phyloP scores from a whole-genome alignment of 2,113 vertebrate species.

The Cyprinodon tularosa region DNA sequence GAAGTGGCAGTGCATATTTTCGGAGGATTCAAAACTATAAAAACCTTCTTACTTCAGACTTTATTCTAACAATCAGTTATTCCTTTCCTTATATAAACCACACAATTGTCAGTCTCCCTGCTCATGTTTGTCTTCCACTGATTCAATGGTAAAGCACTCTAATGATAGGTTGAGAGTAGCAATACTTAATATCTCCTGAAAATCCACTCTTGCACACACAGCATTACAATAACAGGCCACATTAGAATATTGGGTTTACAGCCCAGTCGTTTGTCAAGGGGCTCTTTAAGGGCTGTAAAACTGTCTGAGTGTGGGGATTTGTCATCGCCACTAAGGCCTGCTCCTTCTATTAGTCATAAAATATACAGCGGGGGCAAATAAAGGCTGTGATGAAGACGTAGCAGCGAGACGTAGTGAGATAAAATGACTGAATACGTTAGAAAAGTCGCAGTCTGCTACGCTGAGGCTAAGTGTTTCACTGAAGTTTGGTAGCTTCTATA shows the following conservation, averaged over 20 bases:
- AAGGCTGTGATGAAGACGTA: conserved; percentile 76
- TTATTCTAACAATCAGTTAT: neutral
- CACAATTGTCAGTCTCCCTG: conserved; percentile 3
- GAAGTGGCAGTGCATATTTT: neutral
- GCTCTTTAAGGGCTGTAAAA: conserved; percentile 96
- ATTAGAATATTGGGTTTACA: conserved; percentile 92
- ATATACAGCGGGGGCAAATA: conserved; percentile 84
- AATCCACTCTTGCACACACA: conserved; percentile 55
- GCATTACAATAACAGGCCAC: conserved; percentile 85
- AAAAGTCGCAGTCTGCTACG: conserved; percentile 25
- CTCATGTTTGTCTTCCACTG: conserved; percentile 14
- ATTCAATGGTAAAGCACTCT: conserved; percentile 71
- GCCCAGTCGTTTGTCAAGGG: conserved; percentile 82
- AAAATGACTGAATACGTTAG: conserved; percentile 10
- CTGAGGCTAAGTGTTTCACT: conserved; percentile 33
- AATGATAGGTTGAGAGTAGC: conserved; percentile 87
- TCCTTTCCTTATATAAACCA: conserved; percentile 24
- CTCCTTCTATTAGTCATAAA: conserved; percentile 92
- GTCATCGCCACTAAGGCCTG: conserved; percentile 87
- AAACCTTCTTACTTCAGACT: neutral
- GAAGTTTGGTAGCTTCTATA: conserved; percentile 36
- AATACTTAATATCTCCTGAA: conserved; percentile 86
- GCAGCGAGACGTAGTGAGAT: conserved; percentile 32
- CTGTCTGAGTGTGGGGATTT: conserved; percentile 88
- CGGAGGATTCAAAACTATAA: neutral